Base-by-base conservation (phyloP, 2,888 invertebrate species). In the Bellardia bayeri region DNA sequence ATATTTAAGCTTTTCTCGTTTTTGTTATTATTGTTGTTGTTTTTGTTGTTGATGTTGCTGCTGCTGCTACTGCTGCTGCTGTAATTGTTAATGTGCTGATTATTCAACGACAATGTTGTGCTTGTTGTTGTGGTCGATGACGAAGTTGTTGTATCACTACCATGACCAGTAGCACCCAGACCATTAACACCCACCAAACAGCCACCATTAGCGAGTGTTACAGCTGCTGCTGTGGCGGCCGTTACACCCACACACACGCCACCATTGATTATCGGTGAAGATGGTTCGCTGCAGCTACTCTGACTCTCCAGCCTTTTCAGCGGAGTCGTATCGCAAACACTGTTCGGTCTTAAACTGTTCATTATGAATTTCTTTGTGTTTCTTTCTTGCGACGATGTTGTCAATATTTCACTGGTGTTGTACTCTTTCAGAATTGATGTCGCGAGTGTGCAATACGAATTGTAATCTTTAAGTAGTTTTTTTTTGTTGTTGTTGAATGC, bases 281-380 rank as follows among this genome's bases (percentile, higher is more conserved):
- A 91, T 16, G 92, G 92, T 88, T 92, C 92, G 85, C 92, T 89
- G 82, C 90, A 90, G 89, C 92, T 92, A 88, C 92, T 92, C 33
- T 91, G 91, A 54, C 91, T 91, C 69, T 92, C 92, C 61, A 92
- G 90, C 30, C 92, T 89, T 78, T 92, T 91, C 54, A 92, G 90
- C 33, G 91, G 93, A 54, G 93, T 92, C 40, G 92, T 92, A 42
- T 92, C 92, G 82, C 91, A 90, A n/a, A 91, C 90, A 82, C 91
- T 91, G 16, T 86, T 89, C 56, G 92, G 92, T 37, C 92, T 90
- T 79, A 91, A 89, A 85, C 89, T 90, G 79, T 66, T 74, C 86
- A 88, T 84, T 64, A 9, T 69, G 54, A 30, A 72, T 72, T 61
- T 72, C 45, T 64, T 82, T 74, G 8, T 56, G 16, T 63, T 14